Evolutionary conservation across 1,140 invertebrate species (phyloP).

Genomic region (Drosophila yakuba): DNA sequence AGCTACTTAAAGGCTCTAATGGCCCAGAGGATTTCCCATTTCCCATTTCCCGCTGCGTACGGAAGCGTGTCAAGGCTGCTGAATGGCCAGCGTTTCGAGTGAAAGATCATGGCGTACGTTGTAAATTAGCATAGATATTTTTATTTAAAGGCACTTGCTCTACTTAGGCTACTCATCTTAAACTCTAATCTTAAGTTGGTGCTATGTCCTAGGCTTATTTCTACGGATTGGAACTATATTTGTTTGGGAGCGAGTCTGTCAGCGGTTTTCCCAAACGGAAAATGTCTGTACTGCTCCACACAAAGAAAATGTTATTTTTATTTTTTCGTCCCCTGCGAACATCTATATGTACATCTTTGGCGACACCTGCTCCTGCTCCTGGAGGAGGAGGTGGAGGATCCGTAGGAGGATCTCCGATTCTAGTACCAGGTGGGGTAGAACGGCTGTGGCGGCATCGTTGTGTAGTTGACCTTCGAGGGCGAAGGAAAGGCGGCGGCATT

Average conservation of each 20-base stretch:
- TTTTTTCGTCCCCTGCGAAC: slow-evolving; percentile 1
- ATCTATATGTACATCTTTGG: slow-evolving; percentile 65
- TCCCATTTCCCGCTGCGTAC: slow-evolving; percentile 64
- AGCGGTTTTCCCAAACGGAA: slow-evolving; percentile 41
- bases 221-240: slow-evolving; percentile 38
- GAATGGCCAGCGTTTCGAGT: slow-evolving; percentile 43
- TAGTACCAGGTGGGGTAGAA: slow-evolving; percentile 81
- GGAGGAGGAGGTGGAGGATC: slow-evolving; percentile 14
- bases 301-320: slow-evolving; percentile 6
- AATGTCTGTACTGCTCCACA: slow-evolving; percentile 32
- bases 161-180: slow-evolving; percentile 26
- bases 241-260: slow-evolving; percentile 23
- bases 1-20: slow-evolving; percentile 77
- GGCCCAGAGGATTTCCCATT: slow-evolving; percentile 54
- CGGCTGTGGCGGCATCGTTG: slow-evolving; percentile 74
- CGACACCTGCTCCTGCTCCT: slow-evolving; percentile 32
- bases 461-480: slow-evolving; percentile 75
- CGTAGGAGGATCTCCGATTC: neutral
- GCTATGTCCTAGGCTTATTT: slow-evolving; percentile 22
- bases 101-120: slow-evolving; percentile 9
- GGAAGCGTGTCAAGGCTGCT: slow-evolving; percentile 83
- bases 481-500: slow-evolving; percentile 73
- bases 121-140: slow-evolving; percentile 42
- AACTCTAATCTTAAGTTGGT: neutral
- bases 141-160: slow-evolving; percentile 50